phyloP scores from a whole-genome alignment of 2,113 vertebrate genomes.

The Romanogobio albipinnatus region DNA sequence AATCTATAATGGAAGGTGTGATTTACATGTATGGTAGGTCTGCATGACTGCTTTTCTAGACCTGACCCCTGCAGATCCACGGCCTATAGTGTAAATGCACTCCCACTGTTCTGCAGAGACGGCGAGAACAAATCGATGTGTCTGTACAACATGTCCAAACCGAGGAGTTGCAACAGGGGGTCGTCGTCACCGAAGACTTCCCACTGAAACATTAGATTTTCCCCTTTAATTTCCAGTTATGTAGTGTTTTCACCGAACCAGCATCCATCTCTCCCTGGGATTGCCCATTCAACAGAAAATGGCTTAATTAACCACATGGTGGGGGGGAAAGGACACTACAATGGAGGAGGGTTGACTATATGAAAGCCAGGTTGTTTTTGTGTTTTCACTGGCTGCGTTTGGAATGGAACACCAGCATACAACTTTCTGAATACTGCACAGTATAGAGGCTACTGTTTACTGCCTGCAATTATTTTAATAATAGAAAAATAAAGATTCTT shows the following conservation, averaged over 20 bases:
- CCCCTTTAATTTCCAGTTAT: conserved; percentile 45
- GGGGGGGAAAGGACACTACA: background rate
- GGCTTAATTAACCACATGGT: conserved; percentile 47
- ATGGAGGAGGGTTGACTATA: background rate
- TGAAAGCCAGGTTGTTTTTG: conserved; percentile 17
- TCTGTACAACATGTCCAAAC: conserved; percentile 48
- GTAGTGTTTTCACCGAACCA: conserved; percentile 36
- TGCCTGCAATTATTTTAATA: background rate
- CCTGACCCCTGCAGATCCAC: conserved; percentile 56
- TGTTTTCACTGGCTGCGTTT: background rate
- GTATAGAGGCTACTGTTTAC: background rate
- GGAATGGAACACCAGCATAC: background rate
- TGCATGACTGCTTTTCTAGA: conserved; percentile 41
- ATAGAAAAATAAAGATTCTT: background rate
- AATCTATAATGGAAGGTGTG: conserved; percentile 31
- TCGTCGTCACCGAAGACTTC: conserved; percentile 38
- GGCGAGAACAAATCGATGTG: conserved; percentile 53
- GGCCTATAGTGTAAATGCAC: conserved; percentile 41
- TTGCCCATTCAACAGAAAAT: conserved; percentile 46
- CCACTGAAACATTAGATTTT: conserved; percentile 51
- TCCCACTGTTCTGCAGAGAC: conserved; percentile 52
- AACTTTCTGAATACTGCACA: background rate
- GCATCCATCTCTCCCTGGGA: conserved; percentile 26
- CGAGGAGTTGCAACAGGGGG: conserved; percentile 43
- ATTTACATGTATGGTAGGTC: conserved; percentile 32